phyloP scores from a whole-genome alignment of 2,888 invertebrate species.

The Pyrgus malvae region DNA sequence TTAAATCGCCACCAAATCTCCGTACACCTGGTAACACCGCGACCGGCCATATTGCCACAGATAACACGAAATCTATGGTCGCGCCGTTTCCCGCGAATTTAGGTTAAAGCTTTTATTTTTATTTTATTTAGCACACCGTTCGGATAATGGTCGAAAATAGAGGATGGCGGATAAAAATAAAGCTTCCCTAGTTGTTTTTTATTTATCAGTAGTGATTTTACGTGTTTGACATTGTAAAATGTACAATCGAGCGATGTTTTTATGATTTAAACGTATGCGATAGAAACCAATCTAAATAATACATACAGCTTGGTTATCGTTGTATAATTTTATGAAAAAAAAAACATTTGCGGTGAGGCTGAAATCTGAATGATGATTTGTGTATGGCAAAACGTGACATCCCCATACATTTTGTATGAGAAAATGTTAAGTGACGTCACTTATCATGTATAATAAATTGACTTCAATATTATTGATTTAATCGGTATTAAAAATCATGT shows the following conservation, averaged over 20 bases:
- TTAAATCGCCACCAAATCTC: conserved; percentile 1
- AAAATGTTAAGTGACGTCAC: no score
- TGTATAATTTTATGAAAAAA: no score
- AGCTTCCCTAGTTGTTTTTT: conserved; percentile 10
- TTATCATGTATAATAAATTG: no score
- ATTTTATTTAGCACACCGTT: conserved; percentile 23
- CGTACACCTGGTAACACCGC: conserved; percentile 11
- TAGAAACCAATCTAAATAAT: no score
- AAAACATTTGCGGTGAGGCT: no score
- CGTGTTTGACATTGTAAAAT: conserved; percentile 5
- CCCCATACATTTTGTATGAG: no score
- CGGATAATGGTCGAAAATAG: conserved; percentile 24
- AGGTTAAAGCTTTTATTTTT: conserved; percentile 20
- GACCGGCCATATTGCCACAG: conserved; percentile 20
- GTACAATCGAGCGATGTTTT: background rate
- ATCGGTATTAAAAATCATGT: no score
- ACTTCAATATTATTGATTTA: no score
- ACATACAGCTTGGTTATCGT: no score
- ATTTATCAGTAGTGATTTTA: conserved; percentile 12
- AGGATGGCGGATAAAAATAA: conserved; percentile 15
- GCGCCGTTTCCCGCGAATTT: conserved; percentile 20
- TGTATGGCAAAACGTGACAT: no score
- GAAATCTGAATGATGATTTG: no score
- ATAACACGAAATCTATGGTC: conserved; percentile 22
- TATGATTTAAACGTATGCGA: no score